Conservation (phyloP, 35 echinoderm and acorn worm species). For the Apostichopus parvimensis region DNA sequence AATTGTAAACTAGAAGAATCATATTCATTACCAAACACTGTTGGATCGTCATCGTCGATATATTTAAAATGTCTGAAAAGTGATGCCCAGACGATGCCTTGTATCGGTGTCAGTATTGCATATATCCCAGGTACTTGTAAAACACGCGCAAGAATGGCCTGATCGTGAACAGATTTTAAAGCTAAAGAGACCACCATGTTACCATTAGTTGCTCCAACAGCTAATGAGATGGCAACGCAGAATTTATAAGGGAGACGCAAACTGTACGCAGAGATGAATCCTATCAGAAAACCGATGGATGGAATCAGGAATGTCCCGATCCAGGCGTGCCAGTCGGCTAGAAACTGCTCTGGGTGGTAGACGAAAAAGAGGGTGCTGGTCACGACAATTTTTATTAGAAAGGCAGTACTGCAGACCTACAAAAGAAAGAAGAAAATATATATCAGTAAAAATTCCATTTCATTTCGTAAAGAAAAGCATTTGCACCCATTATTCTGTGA, state of each 20-base stretch:
- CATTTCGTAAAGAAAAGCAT: too few relatives aligned
- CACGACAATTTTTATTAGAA: background rate
- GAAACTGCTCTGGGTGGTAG: conserved; percentile 15
- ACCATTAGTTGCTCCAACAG: conserved; percentile 56
- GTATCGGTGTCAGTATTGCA: background rate
- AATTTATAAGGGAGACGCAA: conserved; percentile 55
- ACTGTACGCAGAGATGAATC: conserved; percentile 35
- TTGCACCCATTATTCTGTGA: too few relatives aligned
- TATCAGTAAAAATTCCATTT: too few relatives aligned
- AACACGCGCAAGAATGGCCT: background rate
- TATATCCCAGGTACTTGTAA: conserved; percentile 6
- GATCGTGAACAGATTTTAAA: background rate
- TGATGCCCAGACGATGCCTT: background rate
- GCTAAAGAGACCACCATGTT: conserved; percentile 2
- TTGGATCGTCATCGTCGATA: conserved; percentile 3
- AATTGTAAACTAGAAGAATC: background rate
- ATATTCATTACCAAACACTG: background rate
- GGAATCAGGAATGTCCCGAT: conserved; percentile 32
- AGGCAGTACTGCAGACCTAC: conserved; percentile 46
- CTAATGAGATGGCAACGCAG: conserved; percentile 54
- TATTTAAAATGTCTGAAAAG: background rate
- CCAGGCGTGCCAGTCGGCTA: conserved; percentile 36
- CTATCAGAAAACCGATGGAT: conserved; percentile 42
- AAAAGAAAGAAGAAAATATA: background rate
- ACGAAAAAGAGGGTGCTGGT: background rate